Base-by-base conservation (phyloP, 2,113 vertebrate species). In the Xenopus tropicalis region DNA sequence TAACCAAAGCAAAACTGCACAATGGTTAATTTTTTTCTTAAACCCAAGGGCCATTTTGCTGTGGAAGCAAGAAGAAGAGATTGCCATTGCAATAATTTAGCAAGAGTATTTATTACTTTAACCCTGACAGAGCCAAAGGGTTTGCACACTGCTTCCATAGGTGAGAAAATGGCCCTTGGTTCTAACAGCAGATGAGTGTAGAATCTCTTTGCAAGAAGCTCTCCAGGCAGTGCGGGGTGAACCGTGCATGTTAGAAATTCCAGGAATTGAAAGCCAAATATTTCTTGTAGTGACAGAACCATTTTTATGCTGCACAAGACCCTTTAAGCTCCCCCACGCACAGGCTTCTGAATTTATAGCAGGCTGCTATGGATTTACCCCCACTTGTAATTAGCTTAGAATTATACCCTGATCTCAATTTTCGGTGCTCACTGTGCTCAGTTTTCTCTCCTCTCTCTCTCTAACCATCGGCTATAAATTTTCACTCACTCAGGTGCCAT, bases 381-480 rank as follows among this genome's bases (percentile, higher is more conserved):
- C 73, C 66, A 57, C 73, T 69, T 76, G 65, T 76, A 76, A 76
- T 76, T 76, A 76, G 73, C 73, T 76, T 66, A 76, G 73, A 76
- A 76, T 76, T 76, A 76, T 76, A 76, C 65, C 69, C 73, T 76
- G 73, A 76, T 76, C 73, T 76, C 73, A 76, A 69, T 76, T 76
- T 76, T 67, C 73, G 56, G 48, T 56, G 57, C 57, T 75, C 19
- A 57, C 43, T 61, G 22, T 74, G 72, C 22, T 68, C 72, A 44
- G 17, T 67, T 61, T 54, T 68, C 72, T 44, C 20, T 75, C 42
- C 66, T 52, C 72, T 54, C 70, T 69, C 73, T 69, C 57, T 59
- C 73, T 75, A 76, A 69, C 73, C 58, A 61, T 69, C 73, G 63
- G 66, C 73, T 44, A 69, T 76, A 76, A 76, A 76, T 76, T 69